These are phyloP conservation scores for Diadema setosum DNA, from an alignment of 35 echinoderm and acorn worm species.

Conservation along the genomic window DNA sequence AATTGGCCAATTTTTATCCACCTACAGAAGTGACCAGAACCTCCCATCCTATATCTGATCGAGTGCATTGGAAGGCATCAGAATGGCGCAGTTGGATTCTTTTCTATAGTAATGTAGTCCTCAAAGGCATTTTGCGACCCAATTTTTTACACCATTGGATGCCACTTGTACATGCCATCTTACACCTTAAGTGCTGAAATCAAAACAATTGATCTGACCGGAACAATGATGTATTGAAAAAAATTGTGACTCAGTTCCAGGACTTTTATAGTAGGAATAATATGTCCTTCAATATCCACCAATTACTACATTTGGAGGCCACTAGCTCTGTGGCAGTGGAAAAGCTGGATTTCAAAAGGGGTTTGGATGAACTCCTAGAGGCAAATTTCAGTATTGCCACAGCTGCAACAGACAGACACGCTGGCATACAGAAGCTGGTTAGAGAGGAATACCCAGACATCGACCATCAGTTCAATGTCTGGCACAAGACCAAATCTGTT, in stretches of 20 bases:
- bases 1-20: not conserved
- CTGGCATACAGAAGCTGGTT: slow-evolving; percentile 1
- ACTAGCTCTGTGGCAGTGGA: slow-evolving; percentile 62
- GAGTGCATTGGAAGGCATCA: not conserved
- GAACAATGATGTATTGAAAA: not conserved
- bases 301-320: slow-evolving; percentile 2
- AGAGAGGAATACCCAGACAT: slow-evolving; percentile 17
- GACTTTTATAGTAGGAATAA: not conserved
- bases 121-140: not conserved
- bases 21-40: not conserved
- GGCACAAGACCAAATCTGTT: slow-evolving; percentile 30
- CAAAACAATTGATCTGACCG: not conserved
- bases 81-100: not conserved
- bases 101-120: not conserved
- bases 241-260: not conserved
- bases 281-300: not conserved
- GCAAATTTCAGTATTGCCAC: not conserved
- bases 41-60: not conserved
- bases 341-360: not conserved
- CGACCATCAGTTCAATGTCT: slow-evolving; percentile 49
- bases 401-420: slow-evolving; percentile 60
- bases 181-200: not conserved
- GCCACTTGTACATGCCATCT: not conserved
- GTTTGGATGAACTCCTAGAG: not conserved
- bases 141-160: not conserved